Evolutionary conservation across 2,113 vertebrate species (phyloP).

Genomic region (Hiodon tergisus): DNA sequence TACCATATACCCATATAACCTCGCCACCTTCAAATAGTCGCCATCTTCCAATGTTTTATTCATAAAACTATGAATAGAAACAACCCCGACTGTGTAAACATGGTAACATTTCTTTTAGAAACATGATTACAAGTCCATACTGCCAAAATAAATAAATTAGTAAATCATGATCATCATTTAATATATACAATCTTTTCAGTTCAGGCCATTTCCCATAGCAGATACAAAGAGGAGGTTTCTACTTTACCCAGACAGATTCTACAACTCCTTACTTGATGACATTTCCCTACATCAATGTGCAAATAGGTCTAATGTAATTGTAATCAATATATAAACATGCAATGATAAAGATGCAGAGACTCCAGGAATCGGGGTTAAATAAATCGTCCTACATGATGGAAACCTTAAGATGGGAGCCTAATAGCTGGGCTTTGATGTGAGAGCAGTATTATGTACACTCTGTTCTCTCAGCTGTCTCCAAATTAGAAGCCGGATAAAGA

Average conservation of each 20-base stretch:
- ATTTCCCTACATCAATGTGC: slow-evolving; percentile 52
- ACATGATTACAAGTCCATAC: slow-evolving; percentile 47
- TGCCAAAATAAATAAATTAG: slow-evolving; percentile 39
- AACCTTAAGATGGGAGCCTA: neutral
- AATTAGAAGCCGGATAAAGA: neutral
- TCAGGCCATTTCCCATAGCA: slow-evolving; percentile 48
- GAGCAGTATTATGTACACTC: neutral
- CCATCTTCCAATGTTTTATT: slow-evolving; percentile 28
- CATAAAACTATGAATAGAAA: slow-evolving; percentile 34
- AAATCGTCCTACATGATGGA: neutral
- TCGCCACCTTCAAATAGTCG: slow-evolving; percentile 7
- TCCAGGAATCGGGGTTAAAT: slow-evolving; percentile 61
- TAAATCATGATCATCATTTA: slow-evolving; percentile 52
- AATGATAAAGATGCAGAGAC: slow-evolving; percentile 58
- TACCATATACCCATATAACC: slow-evolving; percentile 25
- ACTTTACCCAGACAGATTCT: slow-evolving; percentile 48
- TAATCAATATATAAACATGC: slow-evolving; percentile 54
- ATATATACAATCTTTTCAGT: slow-evolving; percentile 56
- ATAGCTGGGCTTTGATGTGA: too few species aligned
- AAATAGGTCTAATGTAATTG: slow-evolving; percentile 65
- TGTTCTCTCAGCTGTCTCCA: neutral
- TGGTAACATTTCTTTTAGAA: slow-evolving; percentile 44
- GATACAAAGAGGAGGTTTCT: slow-evolving; percentile 53
- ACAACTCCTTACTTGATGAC: slow-evolving; percentile 42
- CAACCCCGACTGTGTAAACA: slow-evolving; percentile 40